Evolutionary conservation across 1,140 invertebrate species (phyloP), one percentile per base, ranked within the genome.

Genomic region (Lethrus apterus): DNA sequence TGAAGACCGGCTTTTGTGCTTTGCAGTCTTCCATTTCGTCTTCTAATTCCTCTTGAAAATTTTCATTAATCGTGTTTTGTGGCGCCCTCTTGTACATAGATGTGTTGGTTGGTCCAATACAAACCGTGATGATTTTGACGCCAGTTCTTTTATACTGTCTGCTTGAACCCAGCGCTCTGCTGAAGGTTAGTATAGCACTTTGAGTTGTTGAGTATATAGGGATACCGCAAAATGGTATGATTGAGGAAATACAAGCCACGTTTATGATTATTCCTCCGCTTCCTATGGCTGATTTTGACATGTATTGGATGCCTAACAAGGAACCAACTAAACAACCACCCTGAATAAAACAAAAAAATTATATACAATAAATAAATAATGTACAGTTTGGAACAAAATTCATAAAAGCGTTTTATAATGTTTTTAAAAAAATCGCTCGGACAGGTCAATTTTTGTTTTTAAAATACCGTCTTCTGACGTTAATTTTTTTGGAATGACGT

Each of bases 121-220:
- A 60, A 9, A 60, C 18, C 4, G 48, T 55, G 18, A 60, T 56
- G 2, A 62, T 42, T 45, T 54, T 58, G 3, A 60, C 58, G 23
- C 48, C 50, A 4, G 56, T 62, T 17, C 54, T 36, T 5, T 56
- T 44, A 13, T 46, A 47, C 15, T 56, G 52, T 13, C 40, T 51
- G 34, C 44, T 26, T 4, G 8, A 21, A 14, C 58, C 56, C 1
- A 74, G 58, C 48, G 72, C 70, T 46, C 69, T 69, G 11, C 73
- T 75, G 40, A 75, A 73, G 31, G 73, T 74, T 38, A 76, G 57
- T 7, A 79, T 71, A 4, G 70, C 75, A 45, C 70, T 68, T 48
- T 78, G 77, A 0, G 74, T 74, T 14, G 74, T 73, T 15, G 64
- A 60, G 51, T 79, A 78, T 1, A 76, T 60, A 0, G 78, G 77